A percentile compares a stretch with the other conserved stretches of the same genome.
These are phyloP conservation scores for Pseudopipra pipra DNA, from an alignment of 2,113 vertebrate species.

Conservation along the genomic window DNA sequence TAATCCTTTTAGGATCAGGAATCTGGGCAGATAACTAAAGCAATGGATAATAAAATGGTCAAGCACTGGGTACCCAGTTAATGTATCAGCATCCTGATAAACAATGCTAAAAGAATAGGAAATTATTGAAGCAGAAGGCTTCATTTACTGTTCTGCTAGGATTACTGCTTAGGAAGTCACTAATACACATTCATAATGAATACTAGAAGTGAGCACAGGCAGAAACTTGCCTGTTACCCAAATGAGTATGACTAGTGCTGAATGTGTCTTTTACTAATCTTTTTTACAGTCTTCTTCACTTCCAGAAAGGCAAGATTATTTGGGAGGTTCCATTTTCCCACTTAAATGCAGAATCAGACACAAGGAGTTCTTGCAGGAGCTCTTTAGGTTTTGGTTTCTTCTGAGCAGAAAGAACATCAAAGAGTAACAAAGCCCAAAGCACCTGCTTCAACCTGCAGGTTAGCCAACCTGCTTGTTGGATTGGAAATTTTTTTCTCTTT, in stretches of 20 bases:
- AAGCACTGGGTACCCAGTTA: not conserved
- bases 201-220: not conserved
- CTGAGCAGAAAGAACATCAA: not conserved
- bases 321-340: not conserved
- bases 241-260: slow-evolving; percentile 12
- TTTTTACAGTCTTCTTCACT: not conserved
- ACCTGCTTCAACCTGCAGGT: not conserved
- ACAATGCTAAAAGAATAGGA: slow-evolving; percentile 6
- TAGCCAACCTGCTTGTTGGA: not conserved
- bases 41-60: not conserved
- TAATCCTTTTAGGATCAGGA: not conserved
- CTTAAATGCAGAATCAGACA: slow-evolving; percentile 7
- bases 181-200: not conserved
- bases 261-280: slow-evolving; percentile 22
- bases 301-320: slow-evolving; percentile 15
- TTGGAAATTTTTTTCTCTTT: not conserved
- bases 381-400: not conserved
- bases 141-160: slow-evolving; percentile 1
- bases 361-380: not conserved
- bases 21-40: not conserved
- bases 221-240: slow-evolving; percentile 28
- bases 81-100: not conserved
- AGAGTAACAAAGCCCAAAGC: not conserved
- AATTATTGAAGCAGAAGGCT: slow-evolving; percentile 12
- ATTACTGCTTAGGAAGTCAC: slow-evolving; percentile 19